Percentiles rank a stretch among this genome's conserved stretches.
Conservation (phyloP, 1,140 invertebrate genomes). For the Sycophila sp. region DNA sequence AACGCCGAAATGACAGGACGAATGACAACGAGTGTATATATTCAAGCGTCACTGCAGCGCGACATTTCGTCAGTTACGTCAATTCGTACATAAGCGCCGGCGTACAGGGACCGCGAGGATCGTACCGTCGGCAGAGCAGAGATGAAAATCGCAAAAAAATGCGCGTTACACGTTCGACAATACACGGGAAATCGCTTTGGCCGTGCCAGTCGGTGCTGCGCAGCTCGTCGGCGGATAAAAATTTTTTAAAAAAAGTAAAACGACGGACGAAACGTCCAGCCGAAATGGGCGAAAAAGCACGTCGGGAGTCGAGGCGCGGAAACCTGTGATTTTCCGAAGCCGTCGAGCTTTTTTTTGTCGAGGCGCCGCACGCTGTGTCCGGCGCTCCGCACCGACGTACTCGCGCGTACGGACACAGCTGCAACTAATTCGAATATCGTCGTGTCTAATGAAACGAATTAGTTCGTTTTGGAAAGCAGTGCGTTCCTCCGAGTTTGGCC, state of each 20-base stretch:
- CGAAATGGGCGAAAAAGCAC: neutral
- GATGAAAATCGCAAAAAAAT: conserved; percentile 18
- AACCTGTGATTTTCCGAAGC: no score
- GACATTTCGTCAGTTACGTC: neutral
- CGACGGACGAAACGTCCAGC: neutral
- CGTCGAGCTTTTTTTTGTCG: no score
- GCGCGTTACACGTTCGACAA: neutral
- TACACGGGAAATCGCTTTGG: conserved; percentile 29
- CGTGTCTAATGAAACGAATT: no score
- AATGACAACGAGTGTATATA: conserved; percentile 11
- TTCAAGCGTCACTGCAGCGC: neutral
- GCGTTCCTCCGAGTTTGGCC: neutral
- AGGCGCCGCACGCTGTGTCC: no score
- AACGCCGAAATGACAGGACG: neutral
- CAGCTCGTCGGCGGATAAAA: neutral
- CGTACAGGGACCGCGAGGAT: neutral
- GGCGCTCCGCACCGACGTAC: no score
- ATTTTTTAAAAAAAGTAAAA: conserved; percentile 26
- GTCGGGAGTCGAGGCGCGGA: no score
- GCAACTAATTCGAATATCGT: no score
- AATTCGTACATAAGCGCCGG: neutral
- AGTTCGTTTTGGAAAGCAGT: no score
- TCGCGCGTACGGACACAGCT: no score
- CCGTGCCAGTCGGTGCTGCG: neutral
- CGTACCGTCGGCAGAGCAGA: neutral